Percentiles rank a stretch among this genome's conserved stretches.
Conservation (phyloP, 2,113 vertebrate genomes). For the Pseudopodoces humilis region DNA sequence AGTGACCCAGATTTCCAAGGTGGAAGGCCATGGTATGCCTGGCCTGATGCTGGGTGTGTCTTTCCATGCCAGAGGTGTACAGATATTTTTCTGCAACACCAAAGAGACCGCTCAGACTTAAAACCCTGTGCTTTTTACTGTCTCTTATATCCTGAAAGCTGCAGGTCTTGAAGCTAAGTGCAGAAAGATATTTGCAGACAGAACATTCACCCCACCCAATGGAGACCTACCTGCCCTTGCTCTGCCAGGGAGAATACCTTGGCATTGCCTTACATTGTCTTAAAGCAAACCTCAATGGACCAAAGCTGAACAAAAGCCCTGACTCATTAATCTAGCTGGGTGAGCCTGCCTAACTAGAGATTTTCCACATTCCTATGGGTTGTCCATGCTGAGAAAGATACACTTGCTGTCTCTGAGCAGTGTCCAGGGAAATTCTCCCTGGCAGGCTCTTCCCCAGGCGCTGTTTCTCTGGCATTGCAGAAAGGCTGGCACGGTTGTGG, state of each 20-base stretch:
- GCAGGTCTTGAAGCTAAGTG: not conserved
- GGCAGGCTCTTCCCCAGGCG: not conserved
- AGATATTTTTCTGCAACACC: not conserved
- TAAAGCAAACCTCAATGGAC: not conserved
- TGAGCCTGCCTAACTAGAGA: not conserved
- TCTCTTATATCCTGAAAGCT: not conserved
- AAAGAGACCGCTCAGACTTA: not conserved
- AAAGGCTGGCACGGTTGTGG: not conserved
- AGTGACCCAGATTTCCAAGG: conserved; percentile 44
- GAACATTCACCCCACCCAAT: not conserved
- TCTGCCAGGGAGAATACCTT: not conserved
- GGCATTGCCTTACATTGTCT: not conserved
- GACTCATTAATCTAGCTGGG: not conserved
- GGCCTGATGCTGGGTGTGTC: not conserved
- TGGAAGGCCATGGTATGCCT: not conserved
- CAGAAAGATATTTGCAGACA: not conserved
- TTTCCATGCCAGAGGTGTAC: not conserved
- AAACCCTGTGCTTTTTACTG: not conserved
- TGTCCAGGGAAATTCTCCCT: not conserved
- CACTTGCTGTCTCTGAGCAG: not conserved
- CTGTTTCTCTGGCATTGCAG: not conserved
- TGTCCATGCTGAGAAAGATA: not conserved
- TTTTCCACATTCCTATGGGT: not conserved
- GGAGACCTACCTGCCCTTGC: not conserved
- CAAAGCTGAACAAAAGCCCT: not conserved